Evolutionary conservation across 2,888 invertebrate species (phyloP), one percentile per base, ranked within the genome.

Genomic region (Anoplius nigerrimus): DNA sequence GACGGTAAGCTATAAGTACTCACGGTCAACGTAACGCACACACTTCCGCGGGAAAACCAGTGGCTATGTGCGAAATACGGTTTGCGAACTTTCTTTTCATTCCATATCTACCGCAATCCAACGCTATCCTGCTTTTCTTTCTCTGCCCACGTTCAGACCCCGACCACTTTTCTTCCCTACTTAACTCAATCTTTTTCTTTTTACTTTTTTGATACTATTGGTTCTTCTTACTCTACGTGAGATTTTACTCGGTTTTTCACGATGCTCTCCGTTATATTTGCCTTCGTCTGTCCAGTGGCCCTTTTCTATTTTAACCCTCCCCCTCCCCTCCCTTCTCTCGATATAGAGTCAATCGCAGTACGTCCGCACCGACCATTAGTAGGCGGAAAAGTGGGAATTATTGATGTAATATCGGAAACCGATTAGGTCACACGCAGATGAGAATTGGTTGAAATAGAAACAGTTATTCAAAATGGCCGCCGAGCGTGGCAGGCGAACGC

Each of bases 371-470:
- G 72, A 46, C 69, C 70, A 67, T 78, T 71, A 63, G 60, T 42
- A 18, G 55, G 27, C 20, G 52, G 53, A 60, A 53, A 59, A 62
- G 60, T 66, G 62, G 66, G 59, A 79, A 78, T 79, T 79, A 78
- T 79, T 67, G 78, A 71, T 68, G 76, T 71, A 65, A 75, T 78
- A 79, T 79, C 63, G 78, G 76, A 79, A 79, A 79, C 61, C 78
- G 76, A 79, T 79, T 78, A 75, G 75, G 69, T n/a, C 43, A 20
- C 27, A 75, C 65, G 62, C 69, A 66, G 70, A 79, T 65, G 76
- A 72, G 75, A 69, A 77, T 77, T 71, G 78, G 54, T 21, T 62
- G 66, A 34, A 34, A 11, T 60, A 16, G 66, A 59, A 67, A 66
- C 54, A 64, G 67, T 71, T 73, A 74, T 74, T 71, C 65, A 74